Evolutionary conservation across 2,888 invertebrate species (phyloP).

Genomic region (Caenorhabditis parvicauda): DNA sequence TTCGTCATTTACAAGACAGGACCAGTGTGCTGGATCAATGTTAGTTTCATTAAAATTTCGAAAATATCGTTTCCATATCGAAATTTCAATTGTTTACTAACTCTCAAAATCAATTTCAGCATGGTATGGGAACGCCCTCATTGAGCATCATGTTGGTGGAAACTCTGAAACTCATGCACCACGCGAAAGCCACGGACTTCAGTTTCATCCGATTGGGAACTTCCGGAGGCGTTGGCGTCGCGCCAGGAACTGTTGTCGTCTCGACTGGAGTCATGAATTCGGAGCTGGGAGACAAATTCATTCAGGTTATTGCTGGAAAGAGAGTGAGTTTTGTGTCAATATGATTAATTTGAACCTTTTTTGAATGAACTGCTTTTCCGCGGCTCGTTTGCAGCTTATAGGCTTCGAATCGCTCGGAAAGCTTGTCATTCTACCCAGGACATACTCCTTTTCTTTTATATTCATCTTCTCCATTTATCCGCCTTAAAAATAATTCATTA

Average conservation of each 20-base stretch:
- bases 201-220: conserved; percentile 86
- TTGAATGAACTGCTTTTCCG: not conserved
- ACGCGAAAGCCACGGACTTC: conserved; percentile 73
- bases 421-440: not conserved
- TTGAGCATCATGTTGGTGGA: conserved; percentile 92
- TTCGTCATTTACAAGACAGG: conserved; percentile 66
- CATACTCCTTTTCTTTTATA: no score
- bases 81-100: not conserved
- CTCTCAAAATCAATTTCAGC: conserved; percentile 69
- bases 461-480: no score
- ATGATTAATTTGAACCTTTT: conserved; percentile 48
- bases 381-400: no score
- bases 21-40: conserved; percentile 65
- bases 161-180: conserved; percentile 90
- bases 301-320: conserved; percentile 75
- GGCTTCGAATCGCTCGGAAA: not conserved
- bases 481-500: no score
- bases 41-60: conserved; percentile 41
- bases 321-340: conserved; percentile 68
- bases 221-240: conserved; percentile 67
- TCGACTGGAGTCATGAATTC: conserved; percentile 89
- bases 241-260: conserved; percentile 82
- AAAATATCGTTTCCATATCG: not conserved
- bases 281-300: conserved; percentile 72
- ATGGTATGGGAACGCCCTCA: conserved; percentile 97